These are phyloP conservation scores for Cirrhinus molitorella DNA, from an alignment of 2,797 vertebrate species.

Conservation along the genomic window DNA sequence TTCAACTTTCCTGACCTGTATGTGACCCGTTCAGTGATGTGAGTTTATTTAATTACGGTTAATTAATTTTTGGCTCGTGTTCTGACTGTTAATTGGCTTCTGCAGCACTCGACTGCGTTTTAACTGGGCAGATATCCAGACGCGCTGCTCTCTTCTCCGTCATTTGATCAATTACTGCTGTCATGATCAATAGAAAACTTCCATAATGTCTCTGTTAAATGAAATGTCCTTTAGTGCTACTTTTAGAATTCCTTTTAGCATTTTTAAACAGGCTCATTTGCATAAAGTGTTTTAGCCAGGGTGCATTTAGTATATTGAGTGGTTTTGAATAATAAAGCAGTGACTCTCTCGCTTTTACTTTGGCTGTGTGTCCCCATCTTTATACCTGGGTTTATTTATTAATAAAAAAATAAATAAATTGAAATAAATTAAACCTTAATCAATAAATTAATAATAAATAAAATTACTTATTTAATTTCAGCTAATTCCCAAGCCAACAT, in stretches of 20 bases:
- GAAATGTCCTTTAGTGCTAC: neutral
- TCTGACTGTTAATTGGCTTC: neutral
- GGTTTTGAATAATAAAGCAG: neutral
- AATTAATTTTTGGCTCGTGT: neutral
- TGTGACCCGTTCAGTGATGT: neutral
- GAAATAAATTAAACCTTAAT: no score
- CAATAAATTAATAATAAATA: no score
- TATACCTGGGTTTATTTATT: no score
- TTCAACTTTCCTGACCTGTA: neutral
- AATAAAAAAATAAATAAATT: no score
- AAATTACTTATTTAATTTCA: no score
- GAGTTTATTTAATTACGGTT: neutral
- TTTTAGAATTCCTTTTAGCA: neutral
- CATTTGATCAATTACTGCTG: neutral
- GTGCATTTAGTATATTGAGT: neutral
- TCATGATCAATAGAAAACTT: constrained; percentile 13
- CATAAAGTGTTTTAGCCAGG: neutral
- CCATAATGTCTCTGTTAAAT: neutral
- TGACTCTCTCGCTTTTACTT: neutral
- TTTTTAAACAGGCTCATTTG: neutral
- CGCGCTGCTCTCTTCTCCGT: neutral
- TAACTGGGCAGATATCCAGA: neutral
- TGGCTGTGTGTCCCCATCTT: neutral
- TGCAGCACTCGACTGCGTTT: neutral
- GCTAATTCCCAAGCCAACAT: no score